Evolutionary conservation across 2,797 vertebrate genomes (phyloP).

Genomic region (Sorex maritimensis): DNA sequence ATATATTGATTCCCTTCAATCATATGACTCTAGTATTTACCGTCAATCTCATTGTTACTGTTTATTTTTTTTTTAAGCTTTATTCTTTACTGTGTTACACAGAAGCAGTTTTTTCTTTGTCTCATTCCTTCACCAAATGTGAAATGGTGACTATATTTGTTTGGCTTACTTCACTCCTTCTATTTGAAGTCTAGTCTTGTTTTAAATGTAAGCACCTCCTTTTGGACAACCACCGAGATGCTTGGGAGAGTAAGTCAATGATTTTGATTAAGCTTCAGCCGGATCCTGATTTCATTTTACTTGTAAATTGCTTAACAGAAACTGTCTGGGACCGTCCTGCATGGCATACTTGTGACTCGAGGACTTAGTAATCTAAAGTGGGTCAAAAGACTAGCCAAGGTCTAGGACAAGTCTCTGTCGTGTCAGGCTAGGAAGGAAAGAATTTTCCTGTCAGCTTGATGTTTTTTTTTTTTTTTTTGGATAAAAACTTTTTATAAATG

Average conservation of each 20-base stretch:
- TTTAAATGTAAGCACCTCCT: background rate
- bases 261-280: constrained; percentile 67
- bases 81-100: background rate
- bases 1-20: background rate
- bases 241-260: constrained; percentile 74
- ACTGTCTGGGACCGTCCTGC: constrained; percentile 56
- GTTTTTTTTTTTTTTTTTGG: background rate
- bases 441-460: constrained; percentile 20
- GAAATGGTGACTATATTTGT: constrained; percentile 4
- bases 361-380: constrained; percentile 28
- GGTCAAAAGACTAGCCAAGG: background rate
- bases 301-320: constrained; percentile 73
- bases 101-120: background rate
- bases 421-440: background rate
- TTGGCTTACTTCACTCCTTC: background rate
- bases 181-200: background rate
- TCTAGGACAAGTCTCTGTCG: background rate
- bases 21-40: background rate
- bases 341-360: constrained; percentile 62
- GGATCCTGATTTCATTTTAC: constrained; percentile 70
- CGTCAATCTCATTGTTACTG: background rate
- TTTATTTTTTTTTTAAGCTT: constrained; percentile 51
- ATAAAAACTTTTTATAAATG: constrained; percentile 56
- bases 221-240: constrained; percentile 20
- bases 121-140: background rate